phyloP scores from a whole-genome alignment of 2,888 invertebrate genomes.

The Cancer borealis region DNA sequence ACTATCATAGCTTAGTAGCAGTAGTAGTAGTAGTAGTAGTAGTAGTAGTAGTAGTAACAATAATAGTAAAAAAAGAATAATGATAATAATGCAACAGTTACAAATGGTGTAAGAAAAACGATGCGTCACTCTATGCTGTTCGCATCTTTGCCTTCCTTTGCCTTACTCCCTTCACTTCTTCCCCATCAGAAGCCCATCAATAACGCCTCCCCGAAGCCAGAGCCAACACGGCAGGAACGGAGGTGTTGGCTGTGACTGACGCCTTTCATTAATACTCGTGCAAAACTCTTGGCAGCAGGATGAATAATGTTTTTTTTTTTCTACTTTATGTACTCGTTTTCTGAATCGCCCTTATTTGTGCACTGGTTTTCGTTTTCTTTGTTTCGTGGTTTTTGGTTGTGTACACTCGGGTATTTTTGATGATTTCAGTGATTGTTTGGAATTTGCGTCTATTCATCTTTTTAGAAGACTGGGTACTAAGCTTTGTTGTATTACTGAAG shows the following conservation, averaged over 20 bases:
- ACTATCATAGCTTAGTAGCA: too few species aligned
- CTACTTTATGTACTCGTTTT: not conserved
- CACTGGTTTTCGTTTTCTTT: not conserved
- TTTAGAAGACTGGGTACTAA: not conserved
- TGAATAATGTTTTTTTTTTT: not conserved
- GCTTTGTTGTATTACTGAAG: not conserved
- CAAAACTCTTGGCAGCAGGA: conserved; percentile 12
- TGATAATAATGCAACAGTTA: not conserved
- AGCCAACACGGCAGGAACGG: conserved; percentile 47
- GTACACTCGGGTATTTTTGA: not conserved
- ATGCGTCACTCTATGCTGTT: not conserved
- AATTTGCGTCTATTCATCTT: not conserved
- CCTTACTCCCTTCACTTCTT: not conserved
- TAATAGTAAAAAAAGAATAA: not conserved
- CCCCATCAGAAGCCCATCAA: conserved; percentile 58
- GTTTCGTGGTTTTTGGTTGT: not conserved
- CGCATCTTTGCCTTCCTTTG: not conserved
- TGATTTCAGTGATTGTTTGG: not conserved
- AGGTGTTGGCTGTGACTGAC: conserved; percentile 56
- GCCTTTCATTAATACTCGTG: conserved; percentile 52
- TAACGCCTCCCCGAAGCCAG: conserved; percentile 52
- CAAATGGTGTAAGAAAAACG: not conserved
- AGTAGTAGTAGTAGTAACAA: too few species aligned
- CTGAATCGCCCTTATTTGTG: not conserved
- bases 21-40: too few species aligned